A percentile compares a stretch with the other conserved stretches of the same genome.
phyloP scores from a whole-genome alignment of 2,888 invertebrate species.

The Tridacna crocea region DNA sequence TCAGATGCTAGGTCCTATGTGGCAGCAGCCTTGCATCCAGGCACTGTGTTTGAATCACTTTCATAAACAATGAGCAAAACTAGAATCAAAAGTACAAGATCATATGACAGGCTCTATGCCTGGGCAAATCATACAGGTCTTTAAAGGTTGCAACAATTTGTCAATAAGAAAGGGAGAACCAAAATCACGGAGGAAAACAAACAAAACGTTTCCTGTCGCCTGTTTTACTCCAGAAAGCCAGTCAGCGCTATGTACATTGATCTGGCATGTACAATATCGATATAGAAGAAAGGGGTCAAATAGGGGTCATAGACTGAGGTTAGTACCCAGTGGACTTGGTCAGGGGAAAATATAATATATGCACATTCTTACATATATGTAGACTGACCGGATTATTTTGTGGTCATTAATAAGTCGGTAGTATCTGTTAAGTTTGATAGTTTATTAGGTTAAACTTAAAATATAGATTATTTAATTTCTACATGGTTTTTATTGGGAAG shows the following conservation, averaged over 20 bases:
- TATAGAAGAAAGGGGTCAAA: conserved; percentile 16
- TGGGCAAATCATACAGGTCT: background rate
- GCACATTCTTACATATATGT: conserved; percentile 6
- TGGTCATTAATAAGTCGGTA: background rate
- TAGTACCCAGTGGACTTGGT: conserved; percentile 14
- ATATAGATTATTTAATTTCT: background rate
- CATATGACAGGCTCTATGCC: no score
- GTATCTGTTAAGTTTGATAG: conserved; percentile 20
- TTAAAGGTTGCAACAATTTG: background rate
- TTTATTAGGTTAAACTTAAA: background rate
- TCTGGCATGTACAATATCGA: conserved; percentile 28
- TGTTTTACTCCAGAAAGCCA: background rate
- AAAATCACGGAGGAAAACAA: background rate
- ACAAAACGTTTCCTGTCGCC: background rate
- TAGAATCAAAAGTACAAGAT: no score
- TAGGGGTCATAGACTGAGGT: conserved; percentile 15
- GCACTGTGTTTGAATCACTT: background rate
- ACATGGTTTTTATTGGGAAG: no score
- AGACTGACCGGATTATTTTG: background rate
- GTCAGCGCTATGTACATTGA: conserved; percentile 17
- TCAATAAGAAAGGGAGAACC: background rate
- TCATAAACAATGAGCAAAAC: background rate
- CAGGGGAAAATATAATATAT: conserved; percentile 20
- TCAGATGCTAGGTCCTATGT: no score
- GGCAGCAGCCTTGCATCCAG: background rate